Base-by-base conservation (phyloP, 2,113 vertebrate genomes). In the Pomatostomus ruficeps region DNA sequence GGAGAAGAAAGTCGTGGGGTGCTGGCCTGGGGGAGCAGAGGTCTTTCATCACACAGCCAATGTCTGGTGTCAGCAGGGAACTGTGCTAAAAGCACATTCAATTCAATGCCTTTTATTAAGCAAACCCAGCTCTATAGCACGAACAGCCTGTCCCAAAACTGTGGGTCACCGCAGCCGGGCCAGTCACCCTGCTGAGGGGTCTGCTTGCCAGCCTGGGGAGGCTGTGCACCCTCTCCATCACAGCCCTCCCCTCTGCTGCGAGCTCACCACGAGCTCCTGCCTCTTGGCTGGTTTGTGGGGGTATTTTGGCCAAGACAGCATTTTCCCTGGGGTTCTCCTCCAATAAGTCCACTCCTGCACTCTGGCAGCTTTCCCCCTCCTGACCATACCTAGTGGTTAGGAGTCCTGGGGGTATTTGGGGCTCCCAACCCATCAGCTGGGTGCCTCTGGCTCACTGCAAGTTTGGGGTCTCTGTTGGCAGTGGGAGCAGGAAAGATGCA, bases 31-130 rank as follows among this genome's bases (percentile, higher is more conserved):
- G 45, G 72, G 48, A 94, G 82, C 83, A 96, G 83, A 94, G 76
- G 54, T 73, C 51, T 95, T 85, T 88, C 75, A 80, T 96, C 86
- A 63, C 4, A 3, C 33, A 94, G 82, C 23, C 26, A 40, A 14
- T 82, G 95, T 52, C 81, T 95, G 91, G 73, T 88, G 79, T 95
- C 94, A 92, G 91, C 92, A 85, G 93, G 95, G 83, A 93, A 33
- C 51, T 0, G 4, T 28, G 76, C 66, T 81, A 80, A 85, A 76
- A 93, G 71, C 88, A 67, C 93, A 85, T 86, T 93, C 85, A 84
- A 71, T 91, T 93, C 89, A 94, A 66, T 91, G 82, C n/a, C 63
- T 94, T 61, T 42, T 85, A 76, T 87, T 88, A 61, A 91, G 74
- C 77, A 81, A 94, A 92, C 18, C 33, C 88, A 70, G 45, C 86